These are phyloP conservation scores for Thalassarche chlororhynchos DNA, from an alignment of 2,113 vertebrate genomes.

Conservation along the genomic window DNA sequence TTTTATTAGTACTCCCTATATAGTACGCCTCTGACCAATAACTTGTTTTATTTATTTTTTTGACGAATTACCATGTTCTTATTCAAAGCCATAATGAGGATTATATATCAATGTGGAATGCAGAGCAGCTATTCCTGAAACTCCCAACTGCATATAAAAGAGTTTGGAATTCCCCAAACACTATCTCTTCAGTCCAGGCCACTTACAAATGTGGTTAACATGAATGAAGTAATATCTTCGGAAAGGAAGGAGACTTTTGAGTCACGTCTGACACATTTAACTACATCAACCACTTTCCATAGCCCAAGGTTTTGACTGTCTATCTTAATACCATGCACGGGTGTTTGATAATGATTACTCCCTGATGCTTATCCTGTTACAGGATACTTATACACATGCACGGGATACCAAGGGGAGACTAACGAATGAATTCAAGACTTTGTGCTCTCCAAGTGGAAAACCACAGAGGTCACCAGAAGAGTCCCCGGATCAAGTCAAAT, in stretches of 20 bases:
- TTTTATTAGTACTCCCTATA: conserved; percentile 61
- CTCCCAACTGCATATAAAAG: conserved; percentile 60
- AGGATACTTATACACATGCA: conserved; percentile 25
- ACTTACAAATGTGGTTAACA: conserved; percentile 71
- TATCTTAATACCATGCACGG: conserved; percentile 1
- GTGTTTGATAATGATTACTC: conserved; percentile 48
- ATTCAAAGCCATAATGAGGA: conserved; percentile 67
- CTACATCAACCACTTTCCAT: conserved; percentile 40
- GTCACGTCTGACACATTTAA: conserved; percentile 77
- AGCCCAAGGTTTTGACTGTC: conserved; percentile 31
- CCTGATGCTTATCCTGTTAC: conserved; percentile 65
- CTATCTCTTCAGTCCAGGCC: conserved; percentile 60
- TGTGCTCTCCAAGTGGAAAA: background rate
- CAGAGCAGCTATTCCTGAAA: conserved; percentile 65
- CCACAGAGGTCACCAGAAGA: background rate
- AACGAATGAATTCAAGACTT: background rate
- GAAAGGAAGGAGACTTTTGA: conserved; percentile 71
- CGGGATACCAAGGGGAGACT: background rate
- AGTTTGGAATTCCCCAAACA: conserved; percentile 71
- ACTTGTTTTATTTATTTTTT: conserved; percentile 44
- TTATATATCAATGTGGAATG: conserved; percentile 72
- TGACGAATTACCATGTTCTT: conserved; percentile 58
- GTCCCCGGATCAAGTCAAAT: background rate
- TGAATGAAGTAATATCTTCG: conserved; percentile 71
- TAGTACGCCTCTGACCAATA: conserved; percentile 52